Conservation (phyloP, 2,113 vertebrate genomes). For the Bostrychus sinensis region DNA sequence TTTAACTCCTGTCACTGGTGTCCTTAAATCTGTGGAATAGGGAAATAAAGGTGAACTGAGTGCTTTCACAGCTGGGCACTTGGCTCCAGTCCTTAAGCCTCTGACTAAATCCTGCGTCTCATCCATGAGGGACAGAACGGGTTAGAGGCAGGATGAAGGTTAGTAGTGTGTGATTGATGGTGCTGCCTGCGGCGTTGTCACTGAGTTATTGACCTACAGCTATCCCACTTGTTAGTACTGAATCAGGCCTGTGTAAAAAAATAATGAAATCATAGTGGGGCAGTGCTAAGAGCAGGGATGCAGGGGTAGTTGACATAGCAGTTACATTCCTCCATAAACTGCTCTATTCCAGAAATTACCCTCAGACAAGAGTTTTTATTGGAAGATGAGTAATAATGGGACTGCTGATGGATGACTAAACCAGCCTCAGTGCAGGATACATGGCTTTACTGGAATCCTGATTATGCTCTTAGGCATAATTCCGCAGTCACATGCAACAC, state of each 20-base stretch:
- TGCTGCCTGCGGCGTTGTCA: slow-evolving; percentile 47
- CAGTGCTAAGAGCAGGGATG: slow-evolving; percentile 41
- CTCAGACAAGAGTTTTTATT: neutral
- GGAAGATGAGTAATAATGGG: slow-evolving; percentile 24
- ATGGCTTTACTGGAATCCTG: slow-evolving; percentile 56
- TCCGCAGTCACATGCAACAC: slow-evolving; percentile 55
- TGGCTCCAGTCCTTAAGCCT: slow-evolving; percentile 27
- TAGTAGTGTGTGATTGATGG: slow-evolving; percentile 55
- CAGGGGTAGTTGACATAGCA: neutral
- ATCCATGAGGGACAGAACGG: neutral
- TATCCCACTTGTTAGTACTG: slow-evolving; percentile 53
- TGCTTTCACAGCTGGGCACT: slow-evolving; percentile 60
- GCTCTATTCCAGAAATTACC: neutral
- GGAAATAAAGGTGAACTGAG: slow-evolving; percentile 37
- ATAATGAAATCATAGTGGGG: slow-evolving; percentile 64
- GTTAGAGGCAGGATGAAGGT: slow-evolving; percentile 36
- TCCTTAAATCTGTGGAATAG: slow-evolving; percentile 17
- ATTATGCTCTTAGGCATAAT: slow-evolving; percentile 45
- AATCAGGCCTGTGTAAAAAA: slow-evolving; percentile 65
- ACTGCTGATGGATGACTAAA: slow-evolving; percentile 29
- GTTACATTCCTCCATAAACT: neutral
- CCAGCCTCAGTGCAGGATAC: slow-evolving; percentile 14
- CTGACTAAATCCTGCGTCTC: slow-evolving; percentile 19
- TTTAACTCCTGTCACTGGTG: slow-evolving; percentile 5
- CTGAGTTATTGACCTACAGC: slow-evolving; percentile 59